Base-by-base conservation (phyloP, 2,888 invertebrate genomes). In the Volucella zonaria region DNA sequence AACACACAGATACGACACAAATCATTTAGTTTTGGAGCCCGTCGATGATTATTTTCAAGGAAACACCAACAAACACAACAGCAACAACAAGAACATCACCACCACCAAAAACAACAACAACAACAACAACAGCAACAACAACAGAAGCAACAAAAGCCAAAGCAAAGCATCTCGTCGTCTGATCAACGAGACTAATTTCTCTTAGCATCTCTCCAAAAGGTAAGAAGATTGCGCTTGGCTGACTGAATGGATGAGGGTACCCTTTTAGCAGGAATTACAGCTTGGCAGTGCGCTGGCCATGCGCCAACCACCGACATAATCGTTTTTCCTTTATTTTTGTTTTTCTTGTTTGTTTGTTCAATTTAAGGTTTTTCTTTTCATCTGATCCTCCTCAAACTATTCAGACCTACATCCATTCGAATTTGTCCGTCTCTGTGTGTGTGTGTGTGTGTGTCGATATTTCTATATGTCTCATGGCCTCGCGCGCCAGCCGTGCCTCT, bases 131-230 rank as follows among this genome's bases (percentile, higher is more conserved):
- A 66, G 45, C 58, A 47, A 45, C 45, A 64, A 45, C 31, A 76
- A 73, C 51, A 67, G 56, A 43, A 1, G 43, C 52, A 56, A 51
- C 23, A 49, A 64, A 74, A 31, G 47, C 31, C 31, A 31, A 1
- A 31, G 31, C 31, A 31, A 6, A 31, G 31, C 31, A 31, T 31
- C 31, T 31, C 31, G 31, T 6, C 6, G 54, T 73, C 68, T 47
- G 52, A 59, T 64, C 68, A 70, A 61, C 61, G 73, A 86, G 78
- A 79, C 82, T 86, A 82, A 86, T 86, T 95, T 96, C 89, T 73
- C 90, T 73, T 66, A 87, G 87, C 87, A 87, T 31, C 78, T 81
- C 77, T 82, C 83, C 86, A 75, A 56, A 87, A 87, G 76, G 70
- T 61, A 80, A 79, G 54, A 74, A 81, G 59, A 73, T 70, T 59